These are phyloP conservation scores for Tinamus major DNA, from an alignment of 2,797 vertebrate genomes.

Conservation along the genomic window DNA sequence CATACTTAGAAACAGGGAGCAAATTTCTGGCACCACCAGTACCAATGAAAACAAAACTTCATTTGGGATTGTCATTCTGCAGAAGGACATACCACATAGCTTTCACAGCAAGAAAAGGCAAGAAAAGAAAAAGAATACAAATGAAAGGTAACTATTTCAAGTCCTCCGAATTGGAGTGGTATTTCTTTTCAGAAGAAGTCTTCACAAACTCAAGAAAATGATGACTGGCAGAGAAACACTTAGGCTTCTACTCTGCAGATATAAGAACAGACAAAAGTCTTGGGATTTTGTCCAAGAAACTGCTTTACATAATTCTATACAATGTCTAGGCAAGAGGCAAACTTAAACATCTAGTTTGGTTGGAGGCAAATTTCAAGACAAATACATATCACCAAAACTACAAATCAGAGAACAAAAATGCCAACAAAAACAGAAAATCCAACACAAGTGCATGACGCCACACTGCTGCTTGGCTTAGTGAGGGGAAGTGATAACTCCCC, in stretches of 20 bases:
- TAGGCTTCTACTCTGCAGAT: not conserved
- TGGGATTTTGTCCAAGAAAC: not conserved
- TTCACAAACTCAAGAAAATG: not conserved
- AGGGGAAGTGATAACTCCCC: not conserved
- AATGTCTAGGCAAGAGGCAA: not conserved
- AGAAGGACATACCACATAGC: not conserved
- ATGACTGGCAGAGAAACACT: not conserved
- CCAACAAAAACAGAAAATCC: not conserved
- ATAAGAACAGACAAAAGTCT: not conserved
- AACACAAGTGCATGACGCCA: not conserved
- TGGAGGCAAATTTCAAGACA: not conserved
- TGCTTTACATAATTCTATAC: not conserved
- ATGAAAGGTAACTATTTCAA: not conserved
- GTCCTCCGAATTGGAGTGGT: not conserved
- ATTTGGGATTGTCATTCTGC: not conserved
- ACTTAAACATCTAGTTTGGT: not conserved
- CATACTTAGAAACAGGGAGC: not conserved
- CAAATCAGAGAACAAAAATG: not conserved
- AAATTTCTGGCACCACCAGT: not conserved
- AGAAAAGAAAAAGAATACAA: rapidly evolving
- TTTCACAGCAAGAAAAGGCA: not conserved
- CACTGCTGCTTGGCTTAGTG: not conserved
- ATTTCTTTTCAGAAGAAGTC: not conserved
- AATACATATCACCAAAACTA: not conserved
- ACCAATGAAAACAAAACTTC: not conserved